Evolutionary conservation across 2,888 invertebrate species (phyloP), one percentile per base, ranked within the genome.

Genomic region (Cynaeus angustus): DNA sequence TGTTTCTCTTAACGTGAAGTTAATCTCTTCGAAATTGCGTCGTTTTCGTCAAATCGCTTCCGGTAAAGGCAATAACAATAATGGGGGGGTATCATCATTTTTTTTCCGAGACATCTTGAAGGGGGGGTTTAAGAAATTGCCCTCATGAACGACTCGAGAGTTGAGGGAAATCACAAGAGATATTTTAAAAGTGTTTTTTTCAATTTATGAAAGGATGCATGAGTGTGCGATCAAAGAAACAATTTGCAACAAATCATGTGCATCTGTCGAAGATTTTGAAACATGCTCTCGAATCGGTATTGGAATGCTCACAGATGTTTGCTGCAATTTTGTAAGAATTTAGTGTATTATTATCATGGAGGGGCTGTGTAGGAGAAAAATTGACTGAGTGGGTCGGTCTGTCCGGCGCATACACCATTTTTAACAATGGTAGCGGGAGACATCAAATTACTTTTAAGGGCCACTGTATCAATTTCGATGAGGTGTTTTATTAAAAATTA

Each of bases 201-300:
- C 33, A n/a, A 1, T 33, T 33, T 21, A 21, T 21, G 13, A 30
- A 53, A n/a, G 12, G 28, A 45, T 59, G 43, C 56, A 41, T 38
- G 37, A 16, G 21, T 33, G 33, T 7, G 14, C 26, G 16, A 45
- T 59, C 45, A 59, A 38, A 61, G 37, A 48, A 21, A 48, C 61
- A 59, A 59, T 59, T 59, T 59, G 46, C 61, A 61, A 61, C 61
- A 61, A 61, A 61, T 61, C 61, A 61, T 48, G 37, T 59, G 59
- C 59, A 59, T 46, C 33, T 59, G 59, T 61, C 61, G 48, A 37
- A 37, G 21, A 37, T 13, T 21, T 14, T 50, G 61, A 48, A 50
- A 48, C 48, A 50, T 61, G 61, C 14, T 33, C 16, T 16, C 33
- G 14, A 48, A 38, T 14, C 7, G 28, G 38, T 50, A 61, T 61